These are phyloP conservation scores for Caenorhabditis brenneri DNA, from an alignment of 1,140 invertebrate species.

Conservation along the genomic window DNA sequence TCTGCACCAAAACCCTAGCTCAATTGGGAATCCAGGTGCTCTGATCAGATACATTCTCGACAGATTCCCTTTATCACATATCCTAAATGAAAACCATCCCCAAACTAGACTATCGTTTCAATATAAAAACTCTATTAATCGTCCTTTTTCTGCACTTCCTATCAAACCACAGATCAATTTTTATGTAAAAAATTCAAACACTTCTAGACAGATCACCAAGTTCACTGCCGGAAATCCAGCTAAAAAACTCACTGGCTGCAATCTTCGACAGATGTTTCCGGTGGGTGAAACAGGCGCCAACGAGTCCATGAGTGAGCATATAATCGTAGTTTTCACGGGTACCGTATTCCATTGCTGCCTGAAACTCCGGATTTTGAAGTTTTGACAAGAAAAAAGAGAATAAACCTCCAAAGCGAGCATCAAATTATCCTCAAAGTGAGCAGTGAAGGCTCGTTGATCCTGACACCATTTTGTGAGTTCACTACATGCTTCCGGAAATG, in stretches of 20 bases:
- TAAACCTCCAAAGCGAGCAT: slow-evolving; percentile 29
- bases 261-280: slow-evolving; percentile 43
- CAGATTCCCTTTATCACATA: too few relatives aligned
- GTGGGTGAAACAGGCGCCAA: slow-evolving; percentile 44
- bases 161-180: too few relatives aligned
- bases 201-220: background rate
- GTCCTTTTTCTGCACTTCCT: too few relatives aligned
- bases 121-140: too few relatives aligned
- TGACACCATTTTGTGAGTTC: slow-evolving; percentile 51
- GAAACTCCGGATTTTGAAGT: background rate
- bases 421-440: slow-evolving; percentile 48
- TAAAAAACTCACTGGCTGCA: slow-evolving; percentile 2
- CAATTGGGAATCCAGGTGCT: too few relatives aligned
- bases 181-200: too few relatives aligned
- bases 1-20: too few relatives aligned
- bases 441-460: slow-evolving; percentile 43
- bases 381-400: background rate
- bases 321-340: slow-evolving; percentile 47
- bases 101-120: too few relatives aligned
- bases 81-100: too few relatives aligned
- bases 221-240: background rate
- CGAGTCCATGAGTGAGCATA: slow-evolving; percentile 38
- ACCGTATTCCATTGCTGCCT: slow-evolving; percentile 43
- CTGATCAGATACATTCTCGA: too few relatives aligned
- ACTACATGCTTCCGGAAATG: slow-evolving; percentile 21